A percentile compares a stretch with the other conserved stretches of the same genome.
Conservation (phyloP, 2,797 vertebrate species). For the Sebastes paucispinis region DNA sequence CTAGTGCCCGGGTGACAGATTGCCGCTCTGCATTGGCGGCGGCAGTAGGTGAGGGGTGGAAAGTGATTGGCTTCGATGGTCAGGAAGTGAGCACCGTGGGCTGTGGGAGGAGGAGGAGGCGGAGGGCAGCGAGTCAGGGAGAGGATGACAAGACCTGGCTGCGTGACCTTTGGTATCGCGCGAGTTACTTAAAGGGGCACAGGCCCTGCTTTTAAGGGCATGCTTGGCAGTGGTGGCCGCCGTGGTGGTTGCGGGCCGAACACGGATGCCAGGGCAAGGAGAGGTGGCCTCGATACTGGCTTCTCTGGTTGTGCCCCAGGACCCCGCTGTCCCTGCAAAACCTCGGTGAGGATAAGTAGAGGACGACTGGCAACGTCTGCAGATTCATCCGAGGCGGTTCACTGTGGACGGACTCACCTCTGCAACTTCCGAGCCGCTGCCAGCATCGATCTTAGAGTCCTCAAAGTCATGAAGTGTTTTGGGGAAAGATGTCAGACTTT, state of each 20-base stretch:
- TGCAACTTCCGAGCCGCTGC: constrained; percentile 44
- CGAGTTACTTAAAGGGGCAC: constrained; percentile 82
- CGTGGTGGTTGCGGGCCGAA: constrained; percentile 64
- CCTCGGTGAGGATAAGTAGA: constrained; percentile 71
- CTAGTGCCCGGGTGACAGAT: constrained; percentile 97
- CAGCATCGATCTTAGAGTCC: constrained; percentile 51
- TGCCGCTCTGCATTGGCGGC: constrained; percentile 94
- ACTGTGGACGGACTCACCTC: constrained; percentile 59
- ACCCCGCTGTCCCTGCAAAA: constrained; percentile 61
- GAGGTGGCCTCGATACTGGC: constrained; percentile 66
- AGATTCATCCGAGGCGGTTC: constrained; percentile 55
- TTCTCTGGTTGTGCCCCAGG: constrained; percentile 56
- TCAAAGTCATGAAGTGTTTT: constrained; percentile 70
- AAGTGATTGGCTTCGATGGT: constrained; percentile 92
- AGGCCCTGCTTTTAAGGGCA: constrained; percentile 77
- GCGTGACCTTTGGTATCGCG: constrained; percentile 83
- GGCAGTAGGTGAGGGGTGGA: constrained; percentile 87
- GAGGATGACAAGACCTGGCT: constrained; percentile 84
- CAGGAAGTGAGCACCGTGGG: constrained; percentile 92
- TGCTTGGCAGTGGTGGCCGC: constrained; percentile 78
- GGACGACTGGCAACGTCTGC: constrained; percentile 62
- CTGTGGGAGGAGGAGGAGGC: constrained; percentile 75
- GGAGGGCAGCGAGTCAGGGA: constrained; percentile 77
- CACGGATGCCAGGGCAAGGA: constrained; percentile 77
- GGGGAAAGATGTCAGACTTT: constrained; percentile 39